Evolutionary conservation across 2,113 vertebrate species (phyloP).

Genomic region (Plotosus lineatus): DNA sequence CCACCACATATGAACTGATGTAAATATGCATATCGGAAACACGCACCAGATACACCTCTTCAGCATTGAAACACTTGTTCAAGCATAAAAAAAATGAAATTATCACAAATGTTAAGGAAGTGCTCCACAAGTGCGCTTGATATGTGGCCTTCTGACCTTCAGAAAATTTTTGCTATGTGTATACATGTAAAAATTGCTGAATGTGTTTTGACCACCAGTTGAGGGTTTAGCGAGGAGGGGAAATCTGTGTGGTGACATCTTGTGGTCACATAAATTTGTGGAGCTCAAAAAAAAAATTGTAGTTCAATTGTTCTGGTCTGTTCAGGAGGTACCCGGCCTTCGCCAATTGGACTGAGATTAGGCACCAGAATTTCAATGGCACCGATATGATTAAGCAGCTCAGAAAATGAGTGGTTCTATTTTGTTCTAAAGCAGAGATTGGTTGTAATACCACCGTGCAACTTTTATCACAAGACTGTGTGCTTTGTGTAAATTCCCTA

Average conservation of each 20-base stretch:
- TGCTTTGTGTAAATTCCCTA: no score
- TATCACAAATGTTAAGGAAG: neutral
- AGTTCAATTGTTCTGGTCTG: neutral
- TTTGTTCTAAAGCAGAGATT: no score
- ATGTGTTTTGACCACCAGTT: neutral
- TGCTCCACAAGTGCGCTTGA: neutral
- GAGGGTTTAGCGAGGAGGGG: neutral
- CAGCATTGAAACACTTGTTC: neutral
- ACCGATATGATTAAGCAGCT: no score
- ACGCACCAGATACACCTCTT: neutral
- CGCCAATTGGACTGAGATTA: no score
- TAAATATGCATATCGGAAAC: neutral
- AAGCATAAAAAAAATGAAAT: neutral
- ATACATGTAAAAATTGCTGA: neutral
- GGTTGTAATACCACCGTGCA: no score
- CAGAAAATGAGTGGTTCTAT: no score
- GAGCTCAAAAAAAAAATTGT: neutral
- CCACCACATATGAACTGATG: conserved; percentile 2
- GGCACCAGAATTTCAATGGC: no score
- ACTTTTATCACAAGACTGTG: no score
- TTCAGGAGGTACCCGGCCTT: no score
- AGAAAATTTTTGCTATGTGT: neutral
- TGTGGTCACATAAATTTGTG: conserved; percentile 16
- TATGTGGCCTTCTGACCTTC: conserved; percentile 10
- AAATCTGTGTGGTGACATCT: conserved; percentile 2